phyloP scores from a whole-genome alignment of 2,113 vertebrate genomes.

The Felis catus region DNA sequence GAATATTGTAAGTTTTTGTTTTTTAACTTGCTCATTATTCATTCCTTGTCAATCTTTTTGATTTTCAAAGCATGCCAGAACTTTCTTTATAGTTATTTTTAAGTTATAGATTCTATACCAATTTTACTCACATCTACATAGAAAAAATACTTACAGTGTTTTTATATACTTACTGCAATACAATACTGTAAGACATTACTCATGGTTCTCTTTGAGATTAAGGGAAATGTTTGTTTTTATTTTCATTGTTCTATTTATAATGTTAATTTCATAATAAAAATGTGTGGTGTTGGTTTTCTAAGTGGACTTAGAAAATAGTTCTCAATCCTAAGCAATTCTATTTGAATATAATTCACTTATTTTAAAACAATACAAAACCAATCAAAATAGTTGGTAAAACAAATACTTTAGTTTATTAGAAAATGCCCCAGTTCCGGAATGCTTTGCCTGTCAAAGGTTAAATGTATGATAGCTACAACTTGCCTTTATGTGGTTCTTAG shows the following conservation, averaged over 20 bases:
- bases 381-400: not conserved
- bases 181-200: not conserved
- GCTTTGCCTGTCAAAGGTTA: conserved; percentile 20
- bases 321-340: not conserved
- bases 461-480: not conserved
- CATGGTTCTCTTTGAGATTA: not conserved
- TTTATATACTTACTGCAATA: too few relatives aligned
- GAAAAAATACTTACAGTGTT: not conserved
- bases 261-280: conserved; percentile 25
- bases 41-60: not conserved
- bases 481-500: not conserved
- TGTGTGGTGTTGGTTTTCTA: not conserved
- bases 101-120: not conserved
- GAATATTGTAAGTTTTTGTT: not conserved
- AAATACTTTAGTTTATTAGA: not conserved
- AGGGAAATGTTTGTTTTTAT: not conserved
- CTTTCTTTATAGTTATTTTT: not conserved
- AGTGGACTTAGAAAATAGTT: not conserved
- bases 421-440: not conserved
- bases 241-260: not conserved
- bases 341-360: not conserved
- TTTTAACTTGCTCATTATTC: not conserved
- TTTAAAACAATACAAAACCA: conserved; percentile 10
- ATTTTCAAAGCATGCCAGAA: conserved; percentile 32
- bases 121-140: not conserved